Evolutionary conservation across 2,113 vertebrate genomes (phyloP), one percentile per base, ranked within the genome.

Genomic region (Thryonomys swinderianus): DNA sequence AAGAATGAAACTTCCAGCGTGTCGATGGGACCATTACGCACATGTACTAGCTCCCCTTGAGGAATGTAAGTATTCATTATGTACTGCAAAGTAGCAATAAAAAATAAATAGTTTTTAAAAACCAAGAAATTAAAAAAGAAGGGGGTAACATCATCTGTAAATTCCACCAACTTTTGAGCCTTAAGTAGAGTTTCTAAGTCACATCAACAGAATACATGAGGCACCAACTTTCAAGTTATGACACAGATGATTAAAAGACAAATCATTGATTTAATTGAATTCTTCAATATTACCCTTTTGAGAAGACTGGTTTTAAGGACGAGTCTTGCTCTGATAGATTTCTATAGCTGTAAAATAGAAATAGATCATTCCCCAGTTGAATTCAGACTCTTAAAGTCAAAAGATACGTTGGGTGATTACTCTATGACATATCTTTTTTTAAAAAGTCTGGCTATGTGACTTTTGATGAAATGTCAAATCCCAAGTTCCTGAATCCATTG

Each of bases 241-340:
- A 94, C 83, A 82, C 87, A 94, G 86, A 94, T 80, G 95, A 97
- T 88, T 93, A 95, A 93, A 92, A 85, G 53, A 90, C 73, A 97
- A 0, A 0, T 2, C 3, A 5, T 40, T 82, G 66, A 88, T 90
- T 53, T 79, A 90, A 89, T 66, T 91, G 82, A 97, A 64, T 94
- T 30, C 4, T 93, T 93, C 93, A 53, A 66, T 53, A 87, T 62
- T 88, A 81, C 23, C 94, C 74, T 94, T 82, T 91, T 74, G 84
- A 57, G 20, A 96, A 74, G 81, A 90, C 2, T 92, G 53, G 34
- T 45, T 83, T 90, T 92, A 94, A 96, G 67, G 20, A 83, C 64
- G 53, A 79, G 21, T 61, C 80, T 82, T 74, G 30, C 32, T 79
- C 87, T 94, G 82, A 53, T 57, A 57, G 74, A 85, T 91, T 90